These are phyloP conservation scores for Azorinus chamasolen DNA, from an alignment of 2,888 invertebrate species.

Conservation along the genomic window DNA sequence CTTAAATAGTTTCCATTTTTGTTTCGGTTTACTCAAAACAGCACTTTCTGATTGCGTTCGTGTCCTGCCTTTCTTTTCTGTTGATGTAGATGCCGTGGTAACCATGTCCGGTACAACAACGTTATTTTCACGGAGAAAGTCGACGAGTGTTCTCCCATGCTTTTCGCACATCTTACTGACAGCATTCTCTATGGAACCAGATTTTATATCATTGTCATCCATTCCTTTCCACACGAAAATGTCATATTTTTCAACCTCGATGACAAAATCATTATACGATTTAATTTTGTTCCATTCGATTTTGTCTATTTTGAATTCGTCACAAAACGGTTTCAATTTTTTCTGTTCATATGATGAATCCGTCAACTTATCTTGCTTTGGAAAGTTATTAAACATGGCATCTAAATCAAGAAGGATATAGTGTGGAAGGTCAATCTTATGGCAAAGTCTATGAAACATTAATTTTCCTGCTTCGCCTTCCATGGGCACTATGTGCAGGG, in stretches of 20 bases:
- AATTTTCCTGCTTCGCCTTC: constrained; percentile 6
- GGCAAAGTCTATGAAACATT: constrained; percentile 5
- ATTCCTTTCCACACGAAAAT: constrained; percentile 19
- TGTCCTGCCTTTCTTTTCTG: too few species aligned
- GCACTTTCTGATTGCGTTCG: neutral
- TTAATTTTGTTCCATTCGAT: neutral
- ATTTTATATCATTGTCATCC: too few species aligned
- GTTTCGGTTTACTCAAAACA: constrained; percentile 1
- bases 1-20: constrained; percentile 6
- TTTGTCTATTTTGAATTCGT: too few species aligned
- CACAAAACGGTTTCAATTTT: too few species aligned
- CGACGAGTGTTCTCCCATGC: too few species aligned
- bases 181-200: too few species aligned
- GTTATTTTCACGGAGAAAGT: too few species aligned
- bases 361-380: too few species aligned
- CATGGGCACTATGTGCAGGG: constrained; percentile 9
- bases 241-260: neutral
- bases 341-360: too few species aligned
- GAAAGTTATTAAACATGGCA: neutral
- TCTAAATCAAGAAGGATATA: constrained; percentile 15
- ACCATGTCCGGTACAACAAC: too few species aligned
- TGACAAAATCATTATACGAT: neutral
- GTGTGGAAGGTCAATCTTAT: neutral
- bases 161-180: too few species aligned
- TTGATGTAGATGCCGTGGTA: too few species aligned